Conservation (phyloP, 2,797 vertebrate species). For the Micropoecilia bifurca region DNA sequence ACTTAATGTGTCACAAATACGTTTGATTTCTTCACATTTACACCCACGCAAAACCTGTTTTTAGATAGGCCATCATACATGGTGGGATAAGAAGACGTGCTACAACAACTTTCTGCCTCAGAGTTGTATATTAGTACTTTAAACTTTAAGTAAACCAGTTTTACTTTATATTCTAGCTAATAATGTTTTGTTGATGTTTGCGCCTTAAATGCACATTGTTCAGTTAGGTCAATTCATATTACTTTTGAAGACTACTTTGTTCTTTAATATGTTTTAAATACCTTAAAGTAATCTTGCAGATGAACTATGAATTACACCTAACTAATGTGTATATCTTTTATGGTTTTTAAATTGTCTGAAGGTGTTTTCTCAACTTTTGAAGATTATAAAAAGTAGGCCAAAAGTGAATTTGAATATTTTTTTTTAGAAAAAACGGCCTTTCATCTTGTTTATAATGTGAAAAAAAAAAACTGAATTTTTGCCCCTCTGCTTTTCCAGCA, state of each 20-base stretch:
- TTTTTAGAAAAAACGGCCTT: background rate
- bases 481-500: background rate
- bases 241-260: background rate
- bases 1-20: background rate
- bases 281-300: background rate
- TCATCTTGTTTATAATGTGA: background rate
- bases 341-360: background rate
- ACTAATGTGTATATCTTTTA: background rate
- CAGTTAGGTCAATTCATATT: background rate
- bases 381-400: background rate
- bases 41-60: background rate
- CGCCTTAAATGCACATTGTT: background rate
- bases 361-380: background rate
- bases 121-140: background rate
- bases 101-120: background rate
- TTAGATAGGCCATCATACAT: background rate
- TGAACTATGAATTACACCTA: background rate
- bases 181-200: background rate
- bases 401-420: background rate
- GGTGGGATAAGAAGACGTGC: background rate
- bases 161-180: background rate
- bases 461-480: constrained; percentile 1
- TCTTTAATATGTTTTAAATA: background rate
- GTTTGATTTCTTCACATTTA: background rate
- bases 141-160: background rate